A percentile compares a stretch with the other conserved stretches of the same genome.
These are phyloP conservation scores for Gerris buenoi DNA, from an alignment of 1,140 invertebrate species.

Conservation along the genomic window DNA sequence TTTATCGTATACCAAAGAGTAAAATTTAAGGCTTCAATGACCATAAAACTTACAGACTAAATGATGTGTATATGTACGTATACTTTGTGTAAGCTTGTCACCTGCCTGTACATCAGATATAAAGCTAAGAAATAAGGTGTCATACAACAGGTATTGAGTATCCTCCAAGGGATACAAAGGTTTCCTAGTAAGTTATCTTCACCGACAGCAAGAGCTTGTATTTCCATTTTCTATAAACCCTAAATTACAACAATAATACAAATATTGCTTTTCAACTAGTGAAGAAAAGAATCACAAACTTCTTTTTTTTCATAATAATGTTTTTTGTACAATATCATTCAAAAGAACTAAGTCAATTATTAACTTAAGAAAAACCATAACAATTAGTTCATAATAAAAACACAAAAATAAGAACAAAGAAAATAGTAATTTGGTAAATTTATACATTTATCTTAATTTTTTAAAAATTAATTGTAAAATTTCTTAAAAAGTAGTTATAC, in stretches of 20 bases:
- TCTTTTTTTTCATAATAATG: too few relatives aligned
- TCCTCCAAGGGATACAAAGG: background rate
- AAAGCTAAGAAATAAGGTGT: slow-evolving; percentile 13
- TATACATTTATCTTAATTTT: background rate
- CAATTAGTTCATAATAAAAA: background rate
- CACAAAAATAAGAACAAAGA: background rate
- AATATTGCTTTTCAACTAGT: slow-evolving; percentile 15
- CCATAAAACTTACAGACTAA: slow-evolving; percentile 16
- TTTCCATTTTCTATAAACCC: too few relatives aligned
- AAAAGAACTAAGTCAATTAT: background rate
- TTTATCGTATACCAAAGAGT: slow-evolving; percentile 18
- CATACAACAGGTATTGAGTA: background rate
- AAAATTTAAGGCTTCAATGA: slow-evolving; percentile 9
- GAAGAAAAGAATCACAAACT: background rate
- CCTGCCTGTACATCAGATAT: slow-evolving; percentile 18
- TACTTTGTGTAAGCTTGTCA: slow-evolving; percentile 17
- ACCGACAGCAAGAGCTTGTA: background rate
- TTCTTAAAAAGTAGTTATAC: too few relatives aligned
- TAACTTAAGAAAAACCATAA: background rate
- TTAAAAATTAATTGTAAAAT: too few relatives aligned
- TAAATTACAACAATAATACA: slow-evolving; percentile 12
- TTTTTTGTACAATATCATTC: background rate
- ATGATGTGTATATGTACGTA: slow-evolving; percentile 20
- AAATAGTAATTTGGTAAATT: background rate
- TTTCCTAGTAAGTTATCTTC: background rate